Conservation (phyloP, 2,113 vertebrate genomes). For the Antidorcas marsupialis region DNA sequence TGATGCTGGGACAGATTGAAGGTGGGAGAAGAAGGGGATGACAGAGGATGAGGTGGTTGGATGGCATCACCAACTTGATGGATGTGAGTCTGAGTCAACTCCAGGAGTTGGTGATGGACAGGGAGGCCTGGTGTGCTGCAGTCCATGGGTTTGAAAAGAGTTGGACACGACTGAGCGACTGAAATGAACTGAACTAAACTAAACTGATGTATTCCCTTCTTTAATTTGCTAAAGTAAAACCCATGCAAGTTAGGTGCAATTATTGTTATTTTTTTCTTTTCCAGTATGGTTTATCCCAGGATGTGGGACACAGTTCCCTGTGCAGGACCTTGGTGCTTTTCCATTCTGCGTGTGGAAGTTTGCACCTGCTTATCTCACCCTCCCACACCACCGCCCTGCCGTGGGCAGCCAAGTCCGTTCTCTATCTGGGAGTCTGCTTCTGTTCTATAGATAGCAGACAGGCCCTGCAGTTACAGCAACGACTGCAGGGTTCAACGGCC, state of each 20-base stretch:
- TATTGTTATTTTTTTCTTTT: not conserved
- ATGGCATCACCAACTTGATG: not conserved
- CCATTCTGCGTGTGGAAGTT: not conserved
- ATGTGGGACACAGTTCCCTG: not conserved
- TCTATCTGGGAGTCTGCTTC: not conserved
- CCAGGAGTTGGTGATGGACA: not conserved
- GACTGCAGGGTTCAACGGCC: accelerated
- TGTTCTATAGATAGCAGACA: not conserved
- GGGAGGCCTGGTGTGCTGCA: not conserved
- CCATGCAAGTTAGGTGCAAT: accelerated
- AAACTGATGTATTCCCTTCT: not conserved
- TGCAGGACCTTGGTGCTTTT: not conserved
- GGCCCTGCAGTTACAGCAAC: accelerated
- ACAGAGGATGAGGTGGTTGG: not conserved
- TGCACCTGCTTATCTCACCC: not conserved
- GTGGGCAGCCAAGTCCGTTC: not conserved
- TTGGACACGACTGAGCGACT: accelerated
- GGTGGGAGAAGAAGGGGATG: not conserved
- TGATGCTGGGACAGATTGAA: not conserved
- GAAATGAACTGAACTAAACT: not conserved
- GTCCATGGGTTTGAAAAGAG: not conserved
- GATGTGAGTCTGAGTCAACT: not conserved
- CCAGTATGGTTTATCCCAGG: not conserved
- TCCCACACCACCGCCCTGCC: accelerated
- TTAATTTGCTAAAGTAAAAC: not conserved